Conservation (phyloP, 2,113 vertebrate species). For the Petroica traversi region DNA sequence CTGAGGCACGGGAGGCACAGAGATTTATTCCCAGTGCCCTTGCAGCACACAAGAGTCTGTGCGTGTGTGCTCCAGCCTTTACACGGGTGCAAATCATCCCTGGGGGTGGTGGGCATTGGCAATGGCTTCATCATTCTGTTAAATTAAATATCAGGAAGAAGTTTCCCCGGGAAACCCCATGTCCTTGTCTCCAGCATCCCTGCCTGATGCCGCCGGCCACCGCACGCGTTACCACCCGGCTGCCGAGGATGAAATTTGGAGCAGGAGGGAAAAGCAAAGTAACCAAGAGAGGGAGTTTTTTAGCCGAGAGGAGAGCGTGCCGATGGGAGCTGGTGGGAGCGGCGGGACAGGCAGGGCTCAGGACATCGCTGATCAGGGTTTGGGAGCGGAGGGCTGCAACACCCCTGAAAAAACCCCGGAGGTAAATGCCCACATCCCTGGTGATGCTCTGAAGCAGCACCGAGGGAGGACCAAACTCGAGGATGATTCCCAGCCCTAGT, state of each 20-base stretch:
- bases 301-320: fast-evolving
- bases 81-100: background rate
- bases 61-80: background rate
- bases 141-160: background rate
- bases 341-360: too few species aligned
- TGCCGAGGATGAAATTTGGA: background rate
- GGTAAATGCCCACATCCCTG: background rate
- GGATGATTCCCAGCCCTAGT: fast-evolving
- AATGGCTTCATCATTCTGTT: background rate
- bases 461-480: fast-evolving
- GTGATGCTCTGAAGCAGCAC: background rate
- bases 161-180: fast-evolving
- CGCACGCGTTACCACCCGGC: background rate
- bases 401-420: background rate
- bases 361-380: background rate
- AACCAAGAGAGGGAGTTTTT: background rate
- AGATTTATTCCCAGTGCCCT: background rate
- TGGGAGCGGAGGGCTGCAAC: background rate
- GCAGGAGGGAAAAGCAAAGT: background rate
- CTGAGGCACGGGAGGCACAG: fast-evolving
- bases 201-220: fast-evolving
- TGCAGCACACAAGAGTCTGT: background rate
- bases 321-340: fast-evolving
- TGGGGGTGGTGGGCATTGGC: background rate
- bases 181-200: background rate